Base-by-base conservation (phyloP, 2,888 invertebrate species). In the Heliconius charithonia region DNA sequence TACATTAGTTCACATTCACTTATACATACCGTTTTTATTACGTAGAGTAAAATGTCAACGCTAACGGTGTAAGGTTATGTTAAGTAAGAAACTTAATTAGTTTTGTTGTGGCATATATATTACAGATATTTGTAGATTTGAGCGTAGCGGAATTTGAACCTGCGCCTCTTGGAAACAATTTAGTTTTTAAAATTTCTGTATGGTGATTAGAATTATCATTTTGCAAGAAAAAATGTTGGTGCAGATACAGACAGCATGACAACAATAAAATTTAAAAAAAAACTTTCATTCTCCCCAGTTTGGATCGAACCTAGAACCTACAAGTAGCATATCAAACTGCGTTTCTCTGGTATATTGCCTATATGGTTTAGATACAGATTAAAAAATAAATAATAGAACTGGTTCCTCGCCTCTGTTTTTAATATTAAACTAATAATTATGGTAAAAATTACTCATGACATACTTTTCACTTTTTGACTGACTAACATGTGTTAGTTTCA, bases 1-100 rank as follows among this genome's bases (percentile, higher is more conserved):
- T 72, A 65, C 37, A 72, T 74, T 74, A 74, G 41, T 45, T 45
- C 65, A 65, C 63, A 74, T 74, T 63, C 74, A 45, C 74, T 45
- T 65, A 25, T 71, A 22, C 10, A n/a, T 32, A 63, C 41, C 63
- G 62, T 74, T 63, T 72, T 41, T 45, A 63, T 65, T 22, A n/a
- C 45, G 3, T 13, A 22, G 22, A 41, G 27, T 29, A 27, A 63
- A 72, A 32, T 37, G 56, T 32, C 56, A 59, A 59, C 32, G n/a
- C 32, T 37, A 72, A 59, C 25, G 16, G 3, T 16, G 56, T 56
- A 13, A 59, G 6, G 32, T 72, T 51, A 27, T 51, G 4, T 56
- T 32, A 32, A 72, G 67, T 13, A 41, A 37, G 37, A 41, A n/a
- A 13, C 22, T 67, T 41, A 67, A 67, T n/a, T 67, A 67, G 13